Conservation (phyloP, 2,888 invertebrate genomes). For the Helobdella robusta region DNA sequence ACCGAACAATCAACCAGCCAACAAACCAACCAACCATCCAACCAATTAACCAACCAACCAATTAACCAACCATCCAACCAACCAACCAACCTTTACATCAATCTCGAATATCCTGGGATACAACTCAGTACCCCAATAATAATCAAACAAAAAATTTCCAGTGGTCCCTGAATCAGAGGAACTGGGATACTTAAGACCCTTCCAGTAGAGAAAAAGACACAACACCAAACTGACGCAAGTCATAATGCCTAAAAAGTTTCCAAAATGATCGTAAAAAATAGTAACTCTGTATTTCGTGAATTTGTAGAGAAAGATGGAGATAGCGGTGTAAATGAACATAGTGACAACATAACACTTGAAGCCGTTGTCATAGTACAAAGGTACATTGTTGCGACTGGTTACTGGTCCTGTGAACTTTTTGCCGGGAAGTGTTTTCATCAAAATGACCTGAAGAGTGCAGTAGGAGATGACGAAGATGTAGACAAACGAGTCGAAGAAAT, state of each 20-base stretch:
- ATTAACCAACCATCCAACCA: too few relatives aligned
- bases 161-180: conserved; percentile 46
- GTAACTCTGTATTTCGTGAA: conserved; percentile 39
- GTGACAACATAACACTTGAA: conserved; percentile 52
- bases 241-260: conserved; percentile 50
- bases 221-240: conserved; percentile 50
- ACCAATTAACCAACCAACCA: too few relatives aligned
- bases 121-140: conserved; percentile 57
- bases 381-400: conserved; percentile 52
- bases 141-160: conserved; percentile 53
- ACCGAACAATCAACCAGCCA: too few relatives aligned
- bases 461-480: conserved; percentile 40
- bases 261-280: conserved; percentile 51
- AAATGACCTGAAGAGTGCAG: conserved; percentile 49
- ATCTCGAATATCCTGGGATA: conserved; percentile 53
- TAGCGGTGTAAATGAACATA: conserved; percentile 43
- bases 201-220: conserved; percentile 49
- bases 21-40: too few relatives aligned
- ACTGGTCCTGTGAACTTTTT: conserved; percentile 50
- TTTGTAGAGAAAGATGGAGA: conserved; percentile 39
- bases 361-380: conserved; percentile 53
- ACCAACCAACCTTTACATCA: conserved; percentile 42
- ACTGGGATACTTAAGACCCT: conserved; percentile 47
- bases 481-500: conserved; percentile 38
- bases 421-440: conserved; percentile 50